Conservation (phyloP, 2,113 vertebrate genomes). For the Melanostigma gelatinosum region DNA sequence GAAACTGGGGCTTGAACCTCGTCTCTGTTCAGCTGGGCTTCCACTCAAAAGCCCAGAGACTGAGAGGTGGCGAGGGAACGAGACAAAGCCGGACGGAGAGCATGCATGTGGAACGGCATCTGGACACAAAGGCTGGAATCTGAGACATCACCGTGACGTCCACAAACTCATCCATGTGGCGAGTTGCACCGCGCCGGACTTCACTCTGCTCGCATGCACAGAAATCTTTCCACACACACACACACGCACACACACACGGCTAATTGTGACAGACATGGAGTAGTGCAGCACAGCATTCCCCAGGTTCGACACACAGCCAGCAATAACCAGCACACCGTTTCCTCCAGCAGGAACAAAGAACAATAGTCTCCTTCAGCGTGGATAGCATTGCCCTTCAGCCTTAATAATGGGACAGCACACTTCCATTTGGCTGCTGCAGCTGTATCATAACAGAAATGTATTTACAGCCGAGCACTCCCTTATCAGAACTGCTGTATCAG, state of each 20-base stretch:
- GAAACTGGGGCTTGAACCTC: conserved; percentile 45
- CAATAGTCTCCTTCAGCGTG: conserved; percentile 77
- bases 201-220: not conserved
- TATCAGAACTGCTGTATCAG: conserved; percentile 37
- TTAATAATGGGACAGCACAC: conserved; percentile 51
- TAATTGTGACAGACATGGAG: conserved; percentile 35
- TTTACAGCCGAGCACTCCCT: conserved; percentile 47
- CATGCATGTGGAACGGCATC: conserved; percentile 84
- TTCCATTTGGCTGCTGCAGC: conserved; percentile 56
- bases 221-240: conserved; percentile 18
- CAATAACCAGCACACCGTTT: conserved; percentile 69
- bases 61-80: conserved; percentile 51
- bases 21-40: conserved; percentile 34
- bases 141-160: conserved; percentile 66
- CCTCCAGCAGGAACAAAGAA: conserved; percentile 80
- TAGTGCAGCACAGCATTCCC: conserved; percentile 26
- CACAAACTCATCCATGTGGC: conserved; percentile 28
- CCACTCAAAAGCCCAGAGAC: conserved; percentile 44
- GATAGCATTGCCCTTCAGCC: conserved; percentile 57
- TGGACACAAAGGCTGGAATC: conserved; percentile 83
- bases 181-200: not conserved
- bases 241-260: too few relatives aligned
- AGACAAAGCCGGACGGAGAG: conserved; percentile 59
- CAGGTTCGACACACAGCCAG: conserved; percentile 57
- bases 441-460: conserved; percentile 55